Conservation (phyloP, 2,113 vertebrate genomes). For the Etia nguti region DNA sequence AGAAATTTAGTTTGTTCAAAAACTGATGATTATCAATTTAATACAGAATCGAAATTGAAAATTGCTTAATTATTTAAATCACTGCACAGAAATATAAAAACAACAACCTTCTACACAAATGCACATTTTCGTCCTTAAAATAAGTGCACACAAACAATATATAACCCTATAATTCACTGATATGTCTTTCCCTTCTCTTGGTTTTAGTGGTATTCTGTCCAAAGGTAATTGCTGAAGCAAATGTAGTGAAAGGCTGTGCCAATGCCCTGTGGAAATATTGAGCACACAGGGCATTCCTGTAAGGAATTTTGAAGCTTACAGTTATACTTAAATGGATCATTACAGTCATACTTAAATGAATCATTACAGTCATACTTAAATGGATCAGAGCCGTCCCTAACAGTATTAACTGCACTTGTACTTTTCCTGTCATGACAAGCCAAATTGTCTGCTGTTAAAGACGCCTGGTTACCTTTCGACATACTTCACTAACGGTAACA, state of each 20-base stretch:
- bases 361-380: background rate
- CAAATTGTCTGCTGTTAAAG: background rate
- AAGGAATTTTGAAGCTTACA: background rate
- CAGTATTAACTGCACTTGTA: background rate
- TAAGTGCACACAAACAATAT: background rate
- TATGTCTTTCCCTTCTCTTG: background rate
- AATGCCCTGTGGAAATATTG: background rate
- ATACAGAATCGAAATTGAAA: background rate
- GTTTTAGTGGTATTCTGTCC: background rate
- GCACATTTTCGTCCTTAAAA: background rate
- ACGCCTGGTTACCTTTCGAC: background rate
- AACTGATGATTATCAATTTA: background rate
- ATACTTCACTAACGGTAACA: background rate
- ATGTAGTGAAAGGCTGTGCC: background rate
- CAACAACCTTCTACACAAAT: background rate
- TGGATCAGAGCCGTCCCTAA: background rate
- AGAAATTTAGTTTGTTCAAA: background rate
- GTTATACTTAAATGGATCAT: background rate
- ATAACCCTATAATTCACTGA: background rate
- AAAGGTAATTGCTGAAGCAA: background rate
- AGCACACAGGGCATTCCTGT: background rate
- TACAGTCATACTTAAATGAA: background rate
- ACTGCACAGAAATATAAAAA: background rate
- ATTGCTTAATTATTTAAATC: background rate
- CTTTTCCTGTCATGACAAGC: background rate